phyloP scores from a whole-genome alignment of 1,140 invertebrate genomes.

The Varroa destructor region DNA sequence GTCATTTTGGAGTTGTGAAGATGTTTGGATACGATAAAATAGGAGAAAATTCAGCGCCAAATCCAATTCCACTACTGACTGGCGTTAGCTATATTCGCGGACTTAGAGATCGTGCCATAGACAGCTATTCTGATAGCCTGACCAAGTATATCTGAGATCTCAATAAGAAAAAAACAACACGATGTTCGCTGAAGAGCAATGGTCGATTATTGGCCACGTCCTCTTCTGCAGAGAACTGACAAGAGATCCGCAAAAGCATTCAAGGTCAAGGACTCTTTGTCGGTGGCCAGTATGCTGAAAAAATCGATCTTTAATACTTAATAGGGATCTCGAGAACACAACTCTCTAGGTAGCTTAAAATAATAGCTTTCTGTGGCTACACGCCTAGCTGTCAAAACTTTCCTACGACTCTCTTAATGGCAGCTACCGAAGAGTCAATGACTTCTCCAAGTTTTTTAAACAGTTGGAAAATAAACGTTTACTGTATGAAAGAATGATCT shows the following conservation, averaged over 20 bases:
- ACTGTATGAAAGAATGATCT: slow-evolving; percentile 49
- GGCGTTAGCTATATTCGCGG: slow-evolving; percentile 33
- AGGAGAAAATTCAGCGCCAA: slow-evolving; percentile 43
- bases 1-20: slow-evolving; percentile 39
- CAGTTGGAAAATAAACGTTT: slow-evolving; percentile 35
- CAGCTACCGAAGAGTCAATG: slow-evolving; percentile 37
- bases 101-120: not conserved
- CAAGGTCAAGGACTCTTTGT: not conserved
- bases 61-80: slow-evolving; percentile 40
- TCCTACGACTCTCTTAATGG: slow-evolving; percentile 41
- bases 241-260: not conserved
- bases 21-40: slow-evolving; percentile 42
- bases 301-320: not conserved
- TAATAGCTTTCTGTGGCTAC: slow-evolving; percentile 37
- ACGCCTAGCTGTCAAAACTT: slow-evolving; percentile 41
- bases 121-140: not conserved
- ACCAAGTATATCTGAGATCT: not conserved
- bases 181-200: slow-evolving; percentile 6
- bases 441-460: slow-evolving; percentile 39
- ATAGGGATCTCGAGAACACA: not conserved
- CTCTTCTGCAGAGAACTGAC: not conserved
- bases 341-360: not conserved
- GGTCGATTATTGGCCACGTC: slow-evolving; percentile 4
- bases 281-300: not conserved
- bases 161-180: not conserved